Conservation (phyloP, 1,140 invertebrate genomes). For the Helicoverpa zea region DNA sequence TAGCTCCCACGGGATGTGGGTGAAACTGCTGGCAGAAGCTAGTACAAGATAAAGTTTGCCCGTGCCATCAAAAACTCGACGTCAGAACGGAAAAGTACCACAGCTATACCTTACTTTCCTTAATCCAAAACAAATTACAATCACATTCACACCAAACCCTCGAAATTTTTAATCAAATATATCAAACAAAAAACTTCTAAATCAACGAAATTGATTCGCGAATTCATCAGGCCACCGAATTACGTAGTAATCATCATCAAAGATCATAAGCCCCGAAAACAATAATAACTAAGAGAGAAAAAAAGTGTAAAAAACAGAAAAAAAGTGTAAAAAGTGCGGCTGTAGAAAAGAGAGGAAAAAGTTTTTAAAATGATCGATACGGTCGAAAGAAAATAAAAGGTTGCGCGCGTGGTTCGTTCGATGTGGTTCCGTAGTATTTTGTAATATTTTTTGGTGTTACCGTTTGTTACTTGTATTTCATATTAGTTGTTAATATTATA, state of each 20-base stretch:
- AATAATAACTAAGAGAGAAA: slow-evolving; percentile 67
- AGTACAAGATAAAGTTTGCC: no score
- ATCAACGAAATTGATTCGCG: slow-evolving; percentile 56
- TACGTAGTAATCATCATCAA: slow-evolving; percentile 76
- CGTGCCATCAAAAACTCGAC: no score
- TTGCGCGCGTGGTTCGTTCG: slow-evolving; percentile 21
- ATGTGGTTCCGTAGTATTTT: slow-evolving; percentile 33
- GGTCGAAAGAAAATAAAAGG: slow-evolving; percentile 65
- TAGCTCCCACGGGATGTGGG: no score
- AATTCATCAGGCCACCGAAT: slow-evolving; percentile 72
- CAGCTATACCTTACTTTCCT: no score
- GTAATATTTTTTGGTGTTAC: no score
- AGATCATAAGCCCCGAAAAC: slow-evolving; percentile 72
- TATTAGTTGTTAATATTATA: no score
- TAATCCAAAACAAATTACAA: not conserved
- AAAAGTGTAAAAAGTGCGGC: slow-evolving; percentile 67
- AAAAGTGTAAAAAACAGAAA: slow-evolving; percentile 53
- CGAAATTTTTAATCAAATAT: slow-evolving; percentile 35
- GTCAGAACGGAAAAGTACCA: no score
- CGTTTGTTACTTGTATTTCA: no score
- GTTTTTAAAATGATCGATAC: slow-evolving; percentile 64
- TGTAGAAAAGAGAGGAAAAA: slow-evolving; percentile 55
- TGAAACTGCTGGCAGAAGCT: no score
- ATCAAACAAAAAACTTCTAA: slow-evolving; percentile 55
- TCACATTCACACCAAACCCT: not conserved